A percentile compares a stretch with the other conserved stretches of the same genome.
Conservation (phyloP, 2,888 invertebrate species). For the Meliscaeva auricollis region DNA sequence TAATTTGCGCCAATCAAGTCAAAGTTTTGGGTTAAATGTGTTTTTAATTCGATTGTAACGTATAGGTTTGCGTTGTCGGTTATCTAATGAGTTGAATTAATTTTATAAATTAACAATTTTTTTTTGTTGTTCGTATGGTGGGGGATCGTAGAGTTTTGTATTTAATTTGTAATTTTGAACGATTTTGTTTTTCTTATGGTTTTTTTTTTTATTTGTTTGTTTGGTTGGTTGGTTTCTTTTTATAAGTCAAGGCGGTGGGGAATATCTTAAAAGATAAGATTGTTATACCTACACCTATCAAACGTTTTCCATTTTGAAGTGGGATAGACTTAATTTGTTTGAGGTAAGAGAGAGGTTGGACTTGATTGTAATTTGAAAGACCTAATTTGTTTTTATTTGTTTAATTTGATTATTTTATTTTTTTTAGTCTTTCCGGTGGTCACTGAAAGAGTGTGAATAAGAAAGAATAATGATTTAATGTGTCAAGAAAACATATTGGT, state of each 20-base stretch:
- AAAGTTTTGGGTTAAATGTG: constrained; percentile 73
- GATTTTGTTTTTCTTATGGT: constrained; percentile 49
- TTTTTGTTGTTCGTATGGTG: constrained; percentile 34
- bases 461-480: no score
- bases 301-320: constrained; percentile 56
- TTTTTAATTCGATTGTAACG: constrained; percentile 74
- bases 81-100: constrained; percentile 75
- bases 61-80: constrained; percentile 71
- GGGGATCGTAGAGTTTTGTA: constrained; percentile 61
- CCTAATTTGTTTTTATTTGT: constrained; percentile 47
- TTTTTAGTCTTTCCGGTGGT: constrained; percentile 11
- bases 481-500: no score
- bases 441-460: not conserved
- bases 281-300: constrained; percentile 28
- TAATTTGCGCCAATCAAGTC: constrained; percentile 74
- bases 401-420: constrained; percentile 20
- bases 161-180: constrained; percentile 70
- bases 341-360: constrained; percentile 17
- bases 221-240: not conserved
- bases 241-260: not conserved
- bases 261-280: constrained; percentile 7
- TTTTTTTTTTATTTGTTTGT: not conserved
- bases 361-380: constrained; percentile 54
- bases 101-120: constrained; percentile 68
- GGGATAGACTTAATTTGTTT: constrained; percentile 32